Conservation (phyloP, 2,888 invertebrate species). For the Aphodius granarius region DNA sequence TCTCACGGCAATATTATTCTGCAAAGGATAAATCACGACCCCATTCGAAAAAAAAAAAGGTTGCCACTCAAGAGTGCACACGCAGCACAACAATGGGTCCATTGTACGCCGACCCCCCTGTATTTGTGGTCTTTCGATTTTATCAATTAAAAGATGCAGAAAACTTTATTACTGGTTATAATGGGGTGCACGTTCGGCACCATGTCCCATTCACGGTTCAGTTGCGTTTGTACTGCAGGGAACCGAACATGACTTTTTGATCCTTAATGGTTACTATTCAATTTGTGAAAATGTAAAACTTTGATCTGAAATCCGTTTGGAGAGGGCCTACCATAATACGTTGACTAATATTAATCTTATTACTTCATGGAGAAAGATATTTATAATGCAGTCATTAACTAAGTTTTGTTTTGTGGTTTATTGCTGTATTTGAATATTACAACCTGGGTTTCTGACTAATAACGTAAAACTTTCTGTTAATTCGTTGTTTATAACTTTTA, state of each 20-base stretch:
- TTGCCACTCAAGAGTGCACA: not conserved
- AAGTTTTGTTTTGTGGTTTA: too few relatives aligned
- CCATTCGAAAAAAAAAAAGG: not conserved
- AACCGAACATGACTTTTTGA: not conserved
- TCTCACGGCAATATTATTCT: not conserved
- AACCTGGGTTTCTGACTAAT: too few relatives aligned
- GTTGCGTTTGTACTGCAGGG: not conserved
- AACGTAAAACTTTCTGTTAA: too few relatives aligned
- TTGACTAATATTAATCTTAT: not conserved
- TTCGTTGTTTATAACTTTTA: not conserved
- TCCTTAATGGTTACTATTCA: not conserved
- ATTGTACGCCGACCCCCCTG: slow-evolving; percentile 1
- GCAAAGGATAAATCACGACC: not conserved
- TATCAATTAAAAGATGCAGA: slow-evolving; percentile 14
- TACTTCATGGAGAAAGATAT: too few relatives aligned
- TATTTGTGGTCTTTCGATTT: slow-evolving; percentile 6
- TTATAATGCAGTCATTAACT: too few relatives aligned
- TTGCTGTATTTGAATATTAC: too few relatives aligned
- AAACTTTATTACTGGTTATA: slow-evolving; percentile 10
- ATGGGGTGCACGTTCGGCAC: slow-evolving; percentile 1
- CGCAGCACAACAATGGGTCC: not conserved
- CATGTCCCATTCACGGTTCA: slow-evolving; percentile 9
- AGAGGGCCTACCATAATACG: not conserved
- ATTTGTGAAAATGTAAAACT: not conserved
- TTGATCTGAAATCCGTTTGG: not conserved